These are phyloP conservation scores for Periparus ater DNA, from an alignment of 2,797 vertebrate species.

Conservation along the genomic window DNA sequence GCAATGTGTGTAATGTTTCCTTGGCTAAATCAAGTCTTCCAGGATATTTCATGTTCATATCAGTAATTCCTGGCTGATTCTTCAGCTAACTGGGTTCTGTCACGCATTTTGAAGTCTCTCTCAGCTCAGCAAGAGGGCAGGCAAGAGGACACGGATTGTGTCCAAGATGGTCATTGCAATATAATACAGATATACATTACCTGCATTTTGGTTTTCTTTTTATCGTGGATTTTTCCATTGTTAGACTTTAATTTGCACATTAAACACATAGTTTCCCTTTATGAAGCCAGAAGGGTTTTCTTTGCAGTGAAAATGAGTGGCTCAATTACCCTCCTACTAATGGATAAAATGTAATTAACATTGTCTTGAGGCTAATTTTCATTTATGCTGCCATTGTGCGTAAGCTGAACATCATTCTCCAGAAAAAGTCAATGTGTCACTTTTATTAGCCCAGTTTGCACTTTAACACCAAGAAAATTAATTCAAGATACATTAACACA, in stretches of 20 bases:
- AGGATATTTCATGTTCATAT: neutral
- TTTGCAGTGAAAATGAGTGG: slow-evolving; percentile 74
- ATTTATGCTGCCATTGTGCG: slow-evolving; percentile 75
- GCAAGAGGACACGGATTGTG: rapidly evolving
- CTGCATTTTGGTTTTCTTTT: slow-evolving; percentile 1
- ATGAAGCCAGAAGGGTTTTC: slow-evolving; percentile 74
- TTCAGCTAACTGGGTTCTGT: neutral
- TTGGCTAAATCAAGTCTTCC: neutral
- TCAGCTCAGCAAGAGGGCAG: neutral
- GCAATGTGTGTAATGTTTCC: neutral
- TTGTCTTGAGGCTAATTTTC: slow-evolving; percentile 91
- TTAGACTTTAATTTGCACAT: slow-evolving; percentile 67
- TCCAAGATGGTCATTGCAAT: neutral
- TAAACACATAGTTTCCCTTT: slow-evolving; percentile 69
- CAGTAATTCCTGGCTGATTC: neutral
- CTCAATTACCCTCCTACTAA: slow-evolving; percentile 81
- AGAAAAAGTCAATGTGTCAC: slow-evolving; percentile 78
- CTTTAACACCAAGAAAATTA: slow-evolving; percentile 77
- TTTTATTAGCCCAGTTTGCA: slow-evolving; percentile 78
- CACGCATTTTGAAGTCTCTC: neutral
- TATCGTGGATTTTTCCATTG: neutral
- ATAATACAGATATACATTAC: neutral
- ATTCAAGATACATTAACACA: slow-evolving; percentile 68
- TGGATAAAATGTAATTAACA: slow-evolving; percentile 90
- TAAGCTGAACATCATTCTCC: slow-evolving; percentile 74